Evolutionary conservation across 2,888 invertebrate species (phyloP), one percentile per base, ranked within the genome.

Genomic region (Diplazon laetatorius): DNA sequence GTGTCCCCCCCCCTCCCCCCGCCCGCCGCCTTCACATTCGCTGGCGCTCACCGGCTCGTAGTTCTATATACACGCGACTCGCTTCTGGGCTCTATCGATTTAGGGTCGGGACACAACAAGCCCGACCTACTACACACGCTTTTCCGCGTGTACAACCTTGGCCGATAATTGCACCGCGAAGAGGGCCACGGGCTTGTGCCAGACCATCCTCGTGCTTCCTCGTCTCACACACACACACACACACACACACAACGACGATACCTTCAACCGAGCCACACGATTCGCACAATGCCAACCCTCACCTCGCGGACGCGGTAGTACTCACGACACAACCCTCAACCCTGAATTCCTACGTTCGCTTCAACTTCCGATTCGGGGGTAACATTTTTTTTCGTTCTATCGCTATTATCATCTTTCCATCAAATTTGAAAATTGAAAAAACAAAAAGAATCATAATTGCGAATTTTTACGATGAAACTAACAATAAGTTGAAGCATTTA

Each of bases 21-120:
- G 59, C 70, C 59, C 60, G 72, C 62, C 50, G 73, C 73, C 50
- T 42, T 46, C 57, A 22, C 68, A 20, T n/a, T 71, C 25, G 10
- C 66, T 4, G 48, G 44, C 52, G 50, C 70, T 50, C 25, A 44
- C 48, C 55, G 42, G 46, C 69, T 46, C 25, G 37, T 0, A 6
- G 18, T n/a, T 52, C 74, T n/a, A n/a, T n/a, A 60, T 46, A 22
- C 52, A 39, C 55, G 39, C 25, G 30, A 39, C 25, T 68, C 68
- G 77, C 73, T 82, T 77, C 82, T 78, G 80, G 80, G 85, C 84
- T 83, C 82, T 86, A 86, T 86, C 86, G 85, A 86, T 86, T 86
- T 82, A 82, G 84, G 80, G 83, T 81, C 30, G 81, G 82, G n/a
- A n/a, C 82, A 83, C 74, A 81, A 82, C 82, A 82, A 71, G 80